These are phyloP conservation scores for Morpho helenor DNA, from an alignment of 2,888 invertebrate genomes.

Conservation along the genomic window DNA sequence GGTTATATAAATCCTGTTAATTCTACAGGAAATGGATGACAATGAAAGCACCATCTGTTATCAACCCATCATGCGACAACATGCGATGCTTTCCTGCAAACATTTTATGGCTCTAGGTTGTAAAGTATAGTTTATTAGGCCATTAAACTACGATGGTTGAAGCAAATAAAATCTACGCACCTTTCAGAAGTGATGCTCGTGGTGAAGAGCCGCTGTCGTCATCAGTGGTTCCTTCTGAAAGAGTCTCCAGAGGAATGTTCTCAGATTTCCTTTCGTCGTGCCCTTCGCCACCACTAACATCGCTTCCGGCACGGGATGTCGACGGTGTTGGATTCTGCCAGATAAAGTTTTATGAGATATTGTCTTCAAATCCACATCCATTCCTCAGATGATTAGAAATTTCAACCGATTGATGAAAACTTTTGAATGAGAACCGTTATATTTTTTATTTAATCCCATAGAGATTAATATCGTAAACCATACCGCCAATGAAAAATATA, in stretches of 20 bases:
- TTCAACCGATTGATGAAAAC: not conserved
- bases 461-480: too few relatives aligned
- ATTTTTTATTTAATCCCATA: too few relatives aligned
- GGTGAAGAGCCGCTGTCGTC: slow-evolving; percentile 54
- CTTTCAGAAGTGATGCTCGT: slow-evolving; percentile 46
- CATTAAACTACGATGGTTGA: not conserved
- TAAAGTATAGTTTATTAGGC: too few relatives aligned
- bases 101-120: not conserved
- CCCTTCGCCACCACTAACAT: slow-evolving; percentile 20
- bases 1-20: too few relatives aligned
- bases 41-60: too few relatives aligned
- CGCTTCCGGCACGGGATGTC: slow-evolving; percentile 40
- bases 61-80: too few relatives aligned
- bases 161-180: slow-evolving; percentile 27
- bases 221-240: slow-evolving; percentile 55
- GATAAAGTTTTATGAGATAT: slow-evolving; percentile 8
- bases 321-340: slow-evolving; percentile 61
- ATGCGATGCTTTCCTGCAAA: not conserved
- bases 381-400: not conserved
- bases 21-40: too few relatives aligned
- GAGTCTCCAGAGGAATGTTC: slow-evolving; percentile 53
- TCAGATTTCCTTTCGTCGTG: slow-evolving; percentile 22
- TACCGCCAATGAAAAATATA: too few relatives aligned
- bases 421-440: not conserved
- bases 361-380: not conserved